These are phyloP conservation scores for Ooceraea biroi DNA, from an alignment of 1,140 invertebrate genomes.

Conservation along the genomic window DNA sequence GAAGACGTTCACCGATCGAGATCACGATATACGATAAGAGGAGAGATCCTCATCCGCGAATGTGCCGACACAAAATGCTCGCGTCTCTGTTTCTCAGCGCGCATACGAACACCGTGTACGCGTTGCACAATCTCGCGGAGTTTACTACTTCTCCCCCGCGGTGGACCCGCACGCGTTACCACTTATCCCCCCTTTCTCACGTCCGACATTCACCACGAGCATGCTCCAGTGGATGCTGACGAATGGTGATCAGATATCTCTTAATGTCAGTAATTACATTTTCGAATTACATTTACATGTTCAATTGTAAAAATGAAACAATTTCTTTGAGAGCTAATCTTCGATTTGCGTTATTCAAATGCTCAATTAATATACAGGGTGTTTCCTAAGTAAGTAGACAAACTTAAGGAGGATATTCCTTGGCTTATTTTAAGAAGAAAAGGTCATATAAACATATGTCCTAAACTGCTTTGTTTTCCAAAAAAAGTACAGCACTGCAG, in stretches of 20 bases:
- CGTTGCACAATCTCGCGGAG: conserved; percentile 22
- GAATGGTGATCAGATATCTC: not conserved
- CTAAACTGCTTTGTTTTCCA: no score
- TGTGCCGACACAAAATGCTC: conserved; percentile 50
- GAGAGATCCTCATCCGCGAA: conserved; percentile 52
- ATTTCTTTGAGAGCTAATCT: not conserved
- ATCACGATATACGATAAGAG: not conserved
- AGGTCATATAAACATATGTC: no score
- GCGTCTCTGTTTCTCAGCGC: conserved; percentile 22
- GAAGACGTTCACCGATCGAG: conserved; percentile 6
- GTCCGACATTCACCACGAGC: conserved; percentile 20
- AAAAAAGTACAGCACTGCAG: no score
- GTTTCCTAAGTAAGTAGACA: no score
- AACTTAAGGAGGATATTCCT: no score
- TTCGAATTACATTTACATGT: no score
- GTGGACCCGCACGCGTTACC: conserved; percentile 55
- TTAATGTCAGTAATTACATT: not conserved
- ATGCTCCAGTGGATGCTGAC: not conserved
- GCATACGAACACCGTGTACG: conserved; percentile 13
- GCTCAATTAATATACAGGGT: no score
- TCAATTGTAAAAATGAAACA: not conserved
- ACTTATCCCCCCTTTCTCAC: conserved; percentile 54
- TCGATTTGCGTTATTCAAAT: no score
- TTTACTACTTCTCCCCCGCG: conserved; percentile 63
- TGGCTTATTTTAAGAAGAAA: no score